These are phyloP conservation scores for Hartigia nigra DNA, from an alignment of 2,888 invertebrate genomes.

Conservation along the genomic window DNA sequence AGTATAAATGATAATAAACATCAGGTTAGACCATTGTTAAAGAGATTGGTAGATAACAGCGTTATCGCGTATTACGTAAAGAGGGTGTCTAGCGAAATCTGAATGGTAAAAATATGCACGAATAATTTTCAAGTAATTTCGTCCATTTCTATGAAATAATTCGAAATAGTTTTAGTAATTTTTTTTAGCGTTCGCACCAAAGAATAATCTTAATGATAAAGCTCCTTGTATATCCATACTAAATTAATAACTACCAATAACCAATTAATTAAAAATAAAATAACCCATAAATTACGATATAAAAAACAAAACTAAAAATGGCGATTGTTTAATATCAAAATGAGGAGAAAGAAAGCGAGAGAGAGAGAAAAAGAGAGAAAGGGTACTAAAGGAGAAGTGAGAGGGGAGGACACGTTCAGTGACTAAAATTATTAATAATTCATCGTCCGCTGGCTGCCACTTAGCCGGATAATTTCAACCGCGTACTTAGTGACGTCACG, in stretches of 20 bases:
- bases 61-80: neutral
- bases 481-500: conserved; percentile 8
- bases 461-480: neutral
- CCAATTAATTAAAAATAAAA: neutral
- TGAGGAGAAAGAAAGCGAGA: neutral
- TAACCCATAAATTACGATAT: neutral
- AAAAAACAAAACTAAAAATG: neutral
- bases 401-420: neutral
- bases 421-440: neutral
- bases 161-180: neutral
- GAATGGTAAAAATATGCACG: neutral
- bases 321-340: neutral
- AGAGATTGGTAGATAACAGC: too few species aligned
- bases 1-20: neutral
- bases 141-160: neutral
- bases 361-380: neutral
- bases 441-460: neutral
- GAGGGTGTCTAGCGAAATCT: neutral
- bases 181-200: too few species aligned
- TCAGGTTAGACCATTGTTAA: too few species aligned
- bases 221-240: neutral
- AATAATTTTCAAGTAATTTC: neutral
- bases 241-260: neutral
- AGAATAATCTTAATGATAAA: neutral
- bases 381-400: neutral